Evolutionary conservation across 1,140 invertebrate species (phyloP), one percentile per base, ranked within the genome.

Genomic region (Tetraneura akinire): DNA sequence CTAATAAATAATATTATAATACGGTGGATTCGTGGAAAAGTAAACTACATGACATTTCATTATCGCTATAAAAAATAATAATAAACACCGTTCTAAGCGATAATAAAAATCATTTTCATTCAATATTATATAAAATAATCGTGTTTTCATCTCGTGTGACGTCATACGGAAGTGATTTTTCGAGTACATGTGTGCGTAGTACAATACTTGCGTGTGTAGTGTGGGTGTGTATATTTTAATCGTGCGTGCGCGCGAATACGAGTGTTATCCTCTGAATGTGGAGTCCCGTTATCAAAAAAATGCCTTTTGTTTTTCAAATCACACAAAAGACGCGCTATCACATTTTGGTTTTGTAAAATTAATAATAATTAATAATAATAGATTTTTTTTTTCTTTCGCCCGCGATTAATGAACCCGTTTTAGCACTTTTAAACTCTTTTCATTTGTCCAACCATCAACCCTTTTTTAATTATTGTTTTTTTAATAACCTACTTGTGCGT

Each of bases 291-390:
- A 78, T 78, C 74, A 78, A 16, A n/a, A n/a, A n/a, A 23, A 21
- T 18, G 16, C 51, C 55, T 78, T 78, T 78, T 78, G 74, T 78
- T 78, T 78, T 78, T 60, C 1, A 62, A 62, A 78, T 57, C 73
- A 18, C 53, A 62, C 53, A 78, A 78, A 57, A 78, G 55, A 60
- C 53, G 55, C 18, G 55, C 62, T 78, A 78, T 78, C 74, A 47
- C 18, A 26, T 78, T 78, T 62, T 45, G 37, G 62, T 62, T 29
- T 76, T 42, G 29, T n/a, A 3, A 29, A 68, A 68, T 71, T 45
- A n/a, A 8, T 37, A 37, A 4, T 37, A 37, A n/a, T n/a, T n/a
- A n/a, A n/a, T 37, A 37, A 3, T 18, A 29, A 37, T 32, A 37
- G 23, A 45, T 11, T 74, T 55, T 45, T n/a, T 71, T 51, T 55